Evolutionary conservation across 2,888 invertebrate genomes (phyloP), one percentile per base, ranked within the genome.

Genomic region (Phyllotreta cruciferae): DNA sequence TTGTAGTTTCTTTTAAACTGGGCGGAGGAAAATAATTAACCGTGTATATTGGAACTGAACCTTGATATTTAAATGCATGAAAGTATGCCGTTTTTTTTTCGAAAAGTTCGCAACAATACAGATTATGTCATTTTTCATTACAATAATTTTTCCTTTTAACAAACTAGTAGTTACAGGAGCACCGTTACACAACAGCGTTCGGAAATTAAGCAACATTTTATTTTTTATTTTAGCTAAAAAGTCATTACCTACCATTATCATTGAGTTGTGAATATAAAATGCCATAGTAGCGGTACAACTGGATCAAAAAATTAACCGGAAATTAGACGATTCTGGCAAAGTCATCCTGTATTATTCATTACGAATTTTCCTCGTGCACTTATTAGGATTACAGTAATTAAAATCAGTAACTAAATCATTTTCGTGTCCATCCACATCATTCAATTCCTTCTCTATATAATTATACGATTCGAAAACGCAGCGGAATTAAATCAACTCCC

Each of bases 91-190:
- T 56, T 56, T 56, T 47, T n/a, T 45, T 56, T 8, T 24, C 9
- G 14, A 56, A 56, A 56, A 56, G 47, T 47, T 39, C 9, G 56
- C 24, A 56, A 56, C 56, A 56, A 56, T 56, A 35, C 45, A 42
- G 56, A 56, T 56, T 56, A 56, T 56, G 56, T 56, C 56, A 56
- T 47, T 56, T 47, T 47, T 56, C 47, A 47, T 47, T 56, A 45
- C 47, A 56, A 56, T 56, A 56, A 56, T 45, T 45, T 44, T 56
- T 45, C 11, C 45, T 56, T 56, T 45, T 56, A 45, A 45, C 56
- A 56, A 56, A 56, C 45, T 45, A 13, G 42, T 56, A 56, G 56
- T 56, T 56, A 56, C 35, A 36, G 45, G 45, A 45, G 41, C 37
- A 56, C 56, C 56, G 56, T 56, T 56, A 56, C 42, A 11, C 56